These are phyloP conservation scores for Sebastes steindachneri DNA, from an alignment of 2,797 vertebrate species.

Conservation along the genomic window DNA sequence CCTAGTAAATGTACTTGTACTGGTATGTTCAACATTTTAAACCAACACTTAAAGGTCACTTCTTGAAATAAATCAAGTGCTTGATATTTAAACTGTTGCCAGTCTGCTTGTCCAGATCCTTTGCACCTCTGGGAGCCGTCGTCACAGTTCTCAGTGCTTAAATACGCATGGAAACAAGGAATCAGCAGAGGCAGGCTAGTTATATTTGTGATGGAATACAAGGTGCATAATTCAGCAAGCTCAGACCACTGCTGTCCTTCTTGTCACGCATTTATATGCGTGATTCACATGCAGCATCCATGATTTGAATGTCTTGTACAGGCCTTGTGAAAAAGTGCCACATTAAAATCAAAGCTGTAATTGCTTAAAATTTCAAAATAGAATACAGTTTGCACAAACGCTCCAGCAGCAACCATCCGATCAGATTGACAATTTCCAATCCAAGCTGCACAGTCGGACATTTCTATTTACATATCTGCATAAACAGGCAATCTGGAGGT, in stretches of 20 bases:
- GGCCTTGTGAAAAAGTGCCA: neutral
- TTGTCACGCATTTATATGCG: neutral
- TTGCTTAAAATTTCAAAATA: neutral
- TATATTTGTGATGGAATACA: conserved; percentile 2
- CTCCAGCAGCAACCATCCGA: conserved; percentile 15
- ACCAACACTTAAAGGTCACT: neutral
- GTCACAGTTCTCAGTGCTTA: neutral
- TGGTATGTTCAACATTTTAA: neutral
- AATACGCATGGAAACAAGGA: conserved; percentile 7
- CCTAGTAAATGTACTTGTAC: neutral
- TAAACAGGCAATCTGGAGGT: conserved; percentile 51
- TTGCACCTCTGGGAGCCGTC: neutral
- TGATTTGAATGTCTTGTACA: neutral
- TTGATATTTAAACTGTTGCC: neutral
- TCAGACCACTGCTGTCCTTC: neutral
- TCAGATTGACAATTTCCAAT: conserved; percentile 4
- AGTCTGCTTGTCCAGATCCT: too few species aligned
- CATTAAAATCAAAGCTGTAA: conserved; percentile 1
- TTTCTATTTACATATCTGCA: conserved; percentile 41
- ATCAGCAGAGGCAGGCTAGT: neutral
- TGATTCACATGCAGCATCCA: neutral
- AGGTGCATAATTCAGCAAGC: neutral
- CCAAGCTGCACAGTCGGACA: conserved; percentile 4
- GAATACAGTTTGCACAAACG: neutral
- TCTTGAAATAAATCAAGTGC: neutral